Evolutionary conservation across 2,113 vertebrate species (phyloP).

Genomic region (Chascanopsetta lugubris): DNA sequence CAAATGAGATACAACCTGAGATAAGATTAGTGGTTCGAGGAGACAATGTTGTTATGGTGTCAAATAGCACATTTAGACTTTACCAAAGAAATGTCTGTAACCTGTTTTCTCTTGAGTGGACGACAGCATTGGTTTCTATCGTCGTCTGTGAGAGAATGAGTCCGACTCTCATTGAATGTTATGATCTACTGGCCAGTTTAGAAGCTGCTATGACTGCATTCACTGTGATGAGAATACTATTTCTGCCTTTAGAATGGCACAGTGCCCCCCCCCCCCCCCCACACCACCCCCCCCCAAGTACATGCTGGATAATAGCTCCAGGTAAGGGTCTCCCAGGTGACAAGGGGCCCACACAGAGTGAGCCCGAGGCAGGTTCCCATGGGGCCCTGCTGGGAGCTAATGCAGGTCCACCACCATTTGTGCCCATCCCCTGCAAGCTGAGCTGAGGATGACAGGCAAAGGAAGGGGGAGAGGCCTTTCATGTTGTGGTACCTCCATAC

Average conservation of each 20-base stretch:
- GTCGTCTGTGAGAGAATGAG: too few species aligned
- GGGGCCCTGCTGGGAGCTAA: slow-evolving; percentile 23
- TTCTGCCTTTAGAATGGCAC: too few species aligned
- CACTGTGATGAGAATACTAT: neutral
- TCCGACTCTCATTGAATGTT: too few species aligned
- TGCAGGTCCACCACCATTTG: neutral
- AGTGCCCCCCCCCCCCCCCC: too few species aligned
- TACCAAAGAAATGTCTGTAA: neutral
- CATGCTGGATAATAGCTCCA: neutral
- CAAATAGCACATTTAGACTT: too few species aligned
- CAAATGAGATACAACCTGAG: too few species aligned
- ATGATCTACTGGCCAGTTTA: too few species aligned
- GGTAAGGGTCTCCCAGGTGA: neutral
- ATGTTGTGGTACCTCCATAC: slow-evolving; percentile 13
- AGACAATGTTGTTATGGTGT: too few species aligned
- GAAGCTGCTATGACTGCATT: neutral
- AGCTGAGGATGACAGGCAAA: slow-evolving; percentile 20
- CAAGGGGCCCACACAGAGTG: neutral
- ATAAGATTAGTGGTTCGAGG: too few species aligned
- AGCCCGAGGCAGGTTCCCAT: neutral
- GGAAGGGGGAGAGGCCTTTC: neutral
- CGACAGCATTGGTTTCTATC: too few species aligned
- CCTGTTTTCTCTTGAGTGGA: too few species aligned
- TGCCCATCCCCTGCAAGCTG: slow-evolving; percentile 1
- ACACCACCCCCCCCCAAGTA: too few species aligned